Evolutionary conservation across 2,888 invertebrate genomes (phyloP), one percentile per base, ranked within the genome.

Genomic region (Caradrina kadenii): DNA sequence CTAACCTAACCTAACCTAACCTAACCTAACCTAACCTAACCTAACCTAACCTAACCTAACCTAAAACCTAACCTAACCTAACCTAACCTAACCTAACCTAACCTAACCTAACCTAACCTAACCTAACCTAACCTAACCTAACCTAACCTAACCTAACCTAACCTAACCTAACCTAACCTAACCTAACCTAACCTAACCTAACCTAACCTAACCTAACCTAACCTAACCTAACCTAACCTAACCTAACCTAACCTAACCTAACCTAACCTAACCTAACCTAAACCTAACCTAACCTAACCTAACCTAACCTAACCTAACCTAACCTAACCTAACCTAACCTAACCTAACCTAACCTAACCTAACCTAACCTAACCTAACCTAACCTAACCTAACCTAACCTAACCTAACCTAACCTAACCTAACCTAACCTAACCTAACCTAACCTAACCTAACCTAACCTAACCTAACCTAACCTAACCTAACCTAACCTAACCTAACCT

Each of bases 231-330:
- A 63, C 63, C 63, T 64, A 64, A 64, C 63, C 63, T 63, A 63
- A 63, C 63, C 63, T 63, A 54, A 63, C 77, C 77, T 78, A 78
- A 78, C 78, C 81, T 69, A 78, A 73, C 26, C 79, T 80, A 79
- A 79, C 80, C 80, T 79, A 77, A 80, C 63, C 63, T 63, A 63
- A 63, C 63, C 63, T 63, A 63, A 63, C 82, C 26, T 26, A 26
- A n/a, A 26, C 26, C 26, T 26, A 26, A 26, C 26, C 26, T 26
- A 26, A 26, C 26, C 26, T 26, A 26, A 26, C 26, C 26, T 26
- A 26, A 26, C 26, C 26, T 26, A 26, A 26, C 26, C 26, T 26
- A 26, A 26, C 26, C 26, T 26, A 26, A 26, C 26, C 26, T 26
- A 26, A 26, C 26, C 26, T 26, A 26, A 26, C 26, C 26, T 26